A percentile compares a stretch with the other conserved stretches of the same genome.
Conservation (phyloP, 1,140 invertebrate genomes). For the Ostrea denselamellosa region DNA sequence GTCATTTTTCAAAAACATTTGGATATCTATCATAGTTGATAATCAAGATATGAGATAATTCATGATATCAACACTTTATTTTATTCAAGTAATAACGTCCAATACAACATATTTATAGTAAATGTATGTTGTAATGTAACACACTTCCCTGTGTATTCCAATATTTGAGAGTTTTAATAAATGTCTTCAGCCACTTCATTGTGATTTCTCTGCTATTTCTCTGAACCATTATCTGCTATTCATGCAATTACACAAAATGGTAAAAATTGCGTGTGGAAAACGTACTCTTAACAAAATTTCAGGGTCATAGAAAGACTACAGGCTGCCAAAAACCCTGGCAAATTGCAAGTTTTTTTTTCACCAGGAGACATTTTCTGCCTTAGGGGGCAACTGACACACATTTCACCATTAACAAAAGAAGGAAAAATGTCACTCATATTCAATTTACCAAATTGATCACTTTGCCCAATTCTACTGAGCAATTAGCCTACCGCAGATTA, state of each 20-base stretch:
- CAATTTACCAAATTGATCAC: conserved; percentile 1
- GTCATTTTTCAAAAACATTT: no score
- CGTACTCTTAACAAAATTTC: neutral
- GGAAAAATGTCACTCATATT: conserved; percentile 19
- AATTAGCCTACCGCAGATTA: neutral
- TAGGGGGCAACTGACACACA: neutral
- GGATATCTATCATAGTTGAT: no score
- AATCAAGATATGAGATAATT: no score
- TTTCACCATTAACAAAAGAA: conserved; percentile 3
- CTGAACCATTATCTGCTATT: neutral
- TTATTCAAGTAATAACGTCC: no score
- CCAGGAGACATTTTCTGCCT: neutral
- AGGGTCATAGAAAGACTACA: neutral
- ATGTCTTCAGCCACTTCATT: neutral
- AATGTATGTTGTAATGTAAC: no score
- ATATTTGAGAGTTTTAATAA: neutral
- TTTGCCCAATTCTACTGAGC: neutral
- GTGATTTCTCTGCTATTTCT: neutral
- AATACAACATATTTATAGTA: no score
- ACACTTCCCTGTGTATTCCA: no score
- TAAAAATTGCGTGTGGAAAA: neutral
- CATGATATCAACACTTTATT: no score
- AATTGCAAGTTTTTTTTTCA: neutral
- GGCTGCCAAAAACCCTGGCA: neutral
- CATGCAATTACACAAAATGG: neutral